Conservation (phyloP, 1,140 invertebrate genomes). For the Lepidurus packardi region DNA sequence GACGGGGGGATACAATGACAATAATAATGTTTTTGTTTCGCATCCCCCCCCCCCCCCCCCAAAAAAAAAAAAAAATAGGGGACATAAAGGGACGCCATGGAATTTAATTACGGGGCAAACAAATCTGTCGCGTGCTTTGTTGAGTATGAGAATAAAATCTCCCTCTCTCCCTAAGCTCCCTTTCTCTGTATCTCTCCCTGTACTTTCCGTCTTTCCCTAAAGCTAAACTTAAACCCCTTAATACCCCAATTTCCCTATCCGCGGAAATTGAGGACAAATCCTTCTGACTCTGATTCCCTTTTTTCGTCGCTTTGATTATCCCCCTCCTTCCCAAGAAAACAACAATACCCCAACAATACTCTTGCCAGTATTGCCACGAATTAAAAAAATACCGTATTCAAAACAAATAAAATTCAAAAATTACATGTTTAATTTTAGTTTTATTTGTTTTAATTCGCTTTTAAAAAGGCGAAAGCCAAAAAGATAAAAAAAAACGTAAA, state of each 20-base stretch:
- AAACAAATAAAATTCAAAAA: background rate
- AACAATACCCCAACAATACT: background rate
- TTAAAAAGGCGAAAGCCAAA: background rate
- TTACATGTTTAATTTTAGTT: background rate
- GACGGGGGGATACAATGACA: no score
- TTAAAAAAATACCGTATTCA: background rate
- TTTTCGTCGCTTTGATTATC: background rate
- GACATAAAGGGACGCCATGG: background rate
- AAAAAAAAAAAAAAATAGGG: no score
- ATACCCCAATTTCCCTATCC: background rate
- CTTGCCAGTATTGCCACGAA: background rate
- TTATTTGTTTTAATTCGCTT: background rate
- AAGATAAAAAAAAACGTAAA: background rate
- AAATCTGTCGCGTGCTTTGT: background rate
- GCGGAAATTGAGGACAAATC: no score
- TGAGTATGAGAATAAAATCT: background rate
- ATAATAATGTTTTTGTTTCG: no score
- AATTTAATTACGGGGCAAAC: constrained; percentile 19
- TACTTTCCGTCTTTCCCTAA: background rate
- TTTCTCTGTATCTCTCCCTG: background rate
- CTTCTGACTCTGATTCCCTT: no score
- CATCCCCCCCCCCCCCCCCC: background rate
- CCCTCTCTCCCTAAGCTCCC: background rate
- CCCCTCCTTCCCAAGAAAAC: background rate
- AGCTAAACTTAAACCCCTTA: background rate